Evolutionary conservation across 2,888 invertebrate species (phyloP), one percentile per base, ranked within the genome.

Genomic region (Scaeva pyrastri): DNA sequence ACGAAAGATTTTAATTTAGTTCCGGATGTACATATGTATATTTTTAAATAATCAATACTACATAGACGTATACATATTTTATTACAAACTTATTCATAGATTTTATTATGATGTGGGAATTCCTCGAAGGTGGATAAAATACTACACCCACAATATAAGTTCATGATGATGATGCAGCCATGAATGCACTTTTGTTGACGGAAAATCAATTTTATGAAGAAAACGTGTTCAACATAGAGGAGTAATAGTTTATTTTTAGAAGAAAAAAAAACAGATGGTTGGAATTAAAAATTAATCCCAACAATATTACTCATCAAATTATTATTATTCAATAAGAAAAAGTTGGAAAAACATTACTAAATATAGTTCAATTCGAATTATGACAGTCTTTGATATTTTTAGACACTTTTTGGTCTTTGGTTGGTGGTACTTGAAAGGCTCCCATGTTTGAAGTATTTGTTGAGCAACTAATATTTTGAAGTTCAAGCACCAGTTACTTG

Each of bases 151-250:
- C 64, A 23, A 23, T 43, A n/a, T 43, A 16, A 45, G 23, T n/a
- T n/a, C n/a, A n/a, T n/a, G n/a, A 45, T 26, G 45, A 64, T 64
- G 64, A 64, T 26, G 64, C 64, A 64, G 64, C 16, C 45, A 45
- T 5, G n/a, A 5, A 8, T 14, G 2, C n/a, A 36, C 19, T 16
- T 58, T 64, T 56, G 64, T 64, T 64, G 45, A 64, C 64, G 64
- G 64, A 64, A 64, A 64, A 64, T 19, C 31, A 31, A 31, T 64
- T 45, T 64, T 64, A 31, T 64, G 11, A 45, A 11, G 45, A 64
- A 64, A 64, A 48, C 64, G 64, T 64, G 64, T 11, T 11, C 11
- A 12, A 50, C 12, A 21, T 1, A 2, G 19, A 12, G 58, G 7
- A 5, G 12, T 58, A 6, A 21, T 39, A 58, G 39, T 58, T 58